phyloP scores from a whole-genome alignment of 1,140 invertebrate species.

The Sycophila sp. region DNA sequence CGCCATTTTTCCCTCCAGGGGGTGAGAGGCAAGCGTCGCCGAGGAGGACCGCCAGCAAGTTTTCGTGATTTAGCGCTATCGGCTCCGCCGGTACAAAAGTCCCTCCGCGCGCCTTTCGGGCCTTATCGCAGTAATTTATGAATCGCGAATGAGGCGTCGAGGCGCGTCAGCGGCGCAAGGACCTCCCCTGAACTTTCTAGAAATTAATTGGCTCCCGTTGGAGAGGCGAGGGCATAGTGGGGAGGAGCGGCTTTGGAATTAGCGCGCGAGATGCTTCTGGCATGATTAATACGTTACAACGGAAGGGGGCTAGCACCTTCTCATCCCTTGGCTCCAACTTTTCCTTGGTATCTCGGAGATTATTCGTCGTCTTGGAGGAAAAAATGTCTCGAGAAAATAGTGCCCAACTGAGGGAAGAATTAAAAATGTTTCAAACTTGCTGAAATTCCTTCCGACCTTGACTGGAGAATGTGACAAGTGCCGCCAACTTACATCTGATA shows the following conservation, averaged over 20 bases:
- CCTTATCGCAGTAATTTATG: conserved; percentile 32
- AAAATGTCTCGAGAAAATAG: no score
- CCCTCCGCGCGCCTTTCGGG: neutral
- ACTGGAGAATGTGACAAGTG: no score
- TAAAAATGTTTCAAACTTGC: no score
- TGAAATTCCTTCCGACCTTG: no score
- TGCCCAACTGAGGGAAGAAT: no score
- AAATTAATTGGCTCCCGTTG: neutral
- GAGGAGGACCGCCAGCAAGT: no score
- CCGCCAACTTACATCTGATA: no score
- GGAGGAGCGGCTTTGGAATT: conserved; percentile 14
- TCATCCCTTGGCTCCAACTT: neutral
- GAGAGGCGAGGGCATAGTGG: neutral
- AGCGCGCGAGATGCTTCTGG: conserved; percentile 26
- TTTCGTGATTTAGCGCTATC: conserved; percentile 20
- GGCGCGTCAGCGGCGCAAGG: neutral
- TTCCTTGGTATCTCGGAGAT: neutral
- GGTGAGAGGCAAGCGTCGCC: neutral
- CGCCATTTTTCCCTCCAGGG: conserved; percentile 11
- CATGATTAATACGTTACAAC: conserved; percentile 22
- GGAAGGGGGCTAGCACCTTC: neutral
- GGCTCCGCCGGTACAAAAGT: conserved; percentile 9
- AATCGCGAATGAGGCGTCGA: conserved; percentile 26
- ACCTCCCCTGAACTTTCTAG: neutral
- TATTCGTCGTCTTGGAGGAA: neutral